These are phyloP conservation scores for Galbula dea DNA, from an alignment of 2,113 vertebrate genomes.

Conservation along the genomic window DNA sequence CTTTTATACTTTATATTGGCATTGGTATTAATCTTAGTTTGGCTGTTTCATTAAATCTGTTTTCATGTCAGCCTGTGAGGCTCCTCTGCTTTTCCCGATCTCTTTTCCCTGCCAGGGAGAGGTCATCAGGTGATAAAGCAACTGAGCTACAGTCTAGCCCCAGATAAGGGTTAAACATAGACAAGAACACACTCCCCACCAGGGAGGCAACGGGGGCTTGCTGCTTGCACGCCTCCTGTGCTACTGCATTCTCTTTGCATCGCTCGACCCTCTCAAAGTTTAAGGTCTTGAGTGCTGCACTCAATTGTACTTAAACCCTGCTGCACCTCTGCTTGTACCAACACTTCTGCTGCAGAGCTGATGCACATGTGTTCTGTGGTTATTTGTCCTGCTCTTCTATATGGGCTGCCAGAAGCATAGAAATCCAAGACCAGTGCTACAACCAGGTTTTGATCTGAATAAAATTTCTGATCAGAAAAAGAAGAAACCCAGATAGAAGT, in stretches of 20 bases:
- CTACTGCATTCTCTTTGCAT: not conserved
- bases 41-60: not conserved
- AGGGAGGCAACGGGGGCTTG: not conserved
- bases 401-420: not conserved
- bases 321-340: rapidly evolving
- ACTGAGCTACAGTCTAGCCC: not conserved
- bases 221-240: not conserved
- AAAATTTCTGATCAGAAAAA: not conserved
- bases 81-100: not conserved
- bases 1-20: not conserved
- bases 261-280: not conserved
- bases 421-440: not conserved
- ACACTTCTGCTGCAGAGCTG: not conserved
- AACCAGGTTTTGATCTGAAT: not conserved
- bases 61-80: not conserved
- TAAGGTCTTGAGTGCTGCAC: not conserved
- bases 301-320: not conserved
- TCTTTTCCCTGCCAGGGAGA: not conserved
- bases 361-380: rapidly evolving
- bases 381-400: not conserved
- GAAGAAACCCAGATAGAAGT: not conserved
- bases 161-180: not conserved
- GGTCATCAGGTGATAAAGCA: not conserved
- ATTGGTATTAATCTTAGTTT: not conserved
- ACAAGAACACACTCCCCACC: rapidly evolving